These are phyloP conservation scores for Pterois miles DNA, from an alignment of 2,797 vertebrate genomes.

Conservation along the genomic window DNA sequence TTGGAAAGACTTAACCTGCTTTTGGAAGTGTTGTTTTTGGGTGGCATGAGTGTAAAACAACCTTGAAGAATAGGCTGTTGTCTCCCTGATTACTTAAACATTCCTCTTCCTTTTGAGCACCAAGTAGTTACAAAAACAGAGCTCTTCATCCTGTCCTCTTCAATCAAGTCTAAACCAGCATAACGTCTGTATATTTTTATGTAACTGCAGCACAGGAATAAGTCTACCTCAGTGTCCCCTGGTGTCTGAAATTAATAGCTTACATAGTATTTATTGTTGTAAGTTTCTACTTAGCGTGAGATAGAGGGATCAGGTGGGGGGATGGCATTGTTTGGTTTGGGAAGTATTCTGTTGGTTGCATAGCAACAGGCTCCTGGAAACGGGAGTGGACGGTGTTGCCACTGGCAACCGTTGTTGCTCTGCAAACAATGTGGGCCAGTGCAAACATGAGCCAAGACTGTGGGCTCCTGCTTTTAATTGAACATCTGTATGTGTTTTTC, in stretches of 20 bases:
- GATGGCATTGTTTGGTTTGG: slow-evolving; percentile 98
- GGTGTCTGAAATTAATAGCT: slow-evolving; percentile 90
- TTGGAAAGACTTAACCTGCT: slow-evolving; percentile 46
- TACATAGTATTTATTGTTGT: slow-evolving; percentile 88
- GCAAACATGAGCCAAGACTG: slow-evolving; percentile 89
- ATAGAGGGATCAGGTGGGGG: slow-evolving; percentile 88
- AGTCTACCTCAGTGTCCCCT: slow-evolving; percentile 68
- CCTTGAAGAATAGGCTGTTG: slow-evolving; percentile 51
- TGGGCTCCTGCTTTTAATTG: slow-evolving; percentile 88
- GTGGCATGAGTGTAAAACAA: slow-evolving; percentile 53
- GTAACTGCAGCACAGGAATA: slow-evolving; percentile 75
- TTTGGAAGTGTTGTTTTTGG: slow-evolving; percentile 68
- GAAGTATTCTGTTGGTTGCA: slow-evolving; percentile 93
- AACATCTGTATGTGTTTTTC: slow-evolving; percentile 95
- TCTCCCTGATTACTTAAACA: slow-evolving; percentile 72
- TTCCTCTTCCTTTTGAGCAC: slow-evolving; percentile 51
- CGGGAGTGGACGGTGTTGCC: slow-evolving; percentile 92
- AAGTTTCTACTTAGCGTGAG: slow-evolving; percentile 90
- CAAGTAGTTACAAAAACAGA: slow-evolving; percentile 53
- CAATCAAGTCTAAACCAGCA: slow-evolving; percentile 56
- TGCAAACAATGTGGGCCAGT: slow-evolving; percentile 95
- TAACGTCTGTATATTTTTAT: slow-evolving; percentile 64
- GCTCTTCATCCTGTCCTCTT: slow-evolving; percentile 48
- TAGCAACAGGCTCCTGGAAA: slow-evolving; percentile 92
- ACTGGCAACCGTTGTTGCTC: slow-evolving; percentile 95